Base-by-base conservation (phyloP, 2,888 invertebrate species). In the Pseudeuparius sepicola region DNA sequence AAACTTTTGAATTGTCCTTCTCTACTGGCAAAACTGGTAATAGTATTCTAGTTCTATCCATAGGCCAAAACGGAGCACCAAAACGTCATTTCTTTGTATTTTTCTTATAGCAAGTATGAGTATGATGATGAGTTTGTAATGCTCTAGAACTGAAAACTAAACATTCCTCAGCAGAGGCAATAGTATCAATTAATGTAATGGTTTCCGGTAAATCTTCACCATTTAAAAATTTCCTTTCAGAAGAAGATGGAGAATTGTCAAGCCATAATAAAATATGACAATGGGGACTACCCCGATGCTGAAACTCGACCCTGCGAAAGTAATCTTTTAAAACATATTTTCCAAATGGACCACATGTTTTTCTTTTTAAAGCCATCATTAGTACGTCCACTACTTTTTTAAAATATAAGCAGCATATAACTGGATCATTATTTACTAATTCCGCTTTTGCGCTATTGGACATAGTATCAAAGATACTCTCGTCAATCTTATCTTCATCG, bases 291-390 rank as follows among this genome's bases (percentile, higher is more conserved):
- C 54, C 59, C 18, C 52, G 44, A 41, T 57, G 54, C 37, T 58
- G 56, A 39, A 57, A 60, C 48, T 59, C 55, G 18, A 58, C 55
- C 15, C 53, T 34, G 35, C 44, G 46, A 39, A 60, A 60, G 35
- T 51, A 60, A 45, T 55, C 24, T 12, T 33, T 4, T 4, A 59
- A 47, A 31, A 40, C 33, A 44, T 54, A 53, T 37, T 48, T 48
- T 26, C 50, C 48, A 24, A 56, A 58, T 26, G 60, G 57, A 42
- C 48, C 49, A 33, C 47, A n/a, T n/a, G n/a, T n/a, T n/a, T n/a
- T n/a, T n/a, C n/a, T 50, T 33, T 54, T 40, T 12, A 58, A 44
- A 14, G 55, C 36, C 32, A 20, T 47, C 12, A 58, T 34, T 2
- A 52, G 4, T 12, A 10, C 11, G 15, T 31, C 20, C 10, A 31